These are phyloP conservation scores for Endomychus coccineus DNA, from an alignment of 2,888 invertebrate genomes.

Conservation along the genomic window DNA sequence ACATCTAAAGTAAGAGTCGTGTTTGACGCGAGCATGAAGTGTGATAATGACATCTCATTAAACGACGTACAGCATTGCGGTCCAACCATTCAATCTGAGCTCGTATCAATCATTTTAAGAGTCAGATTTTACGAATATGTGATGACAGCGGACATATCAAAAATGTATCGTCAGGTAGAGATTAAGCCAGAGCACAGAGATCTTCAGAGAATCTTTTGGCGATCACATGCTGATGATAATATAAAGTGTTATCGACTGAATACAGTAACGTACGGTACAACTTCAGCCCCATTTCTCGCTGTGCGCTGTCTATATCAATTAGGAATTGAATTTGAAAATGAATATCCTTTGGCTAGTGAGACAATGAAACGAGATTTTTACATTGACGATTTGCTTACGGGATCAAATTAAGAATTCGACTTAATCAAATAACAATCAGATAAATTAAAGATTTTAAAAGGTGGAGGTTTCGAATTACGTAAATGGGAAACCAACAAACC, in stretches of 20 bases:
- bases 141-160: background rate
- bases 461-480: too few species aligned
- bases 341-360: conserved; percentile 2
- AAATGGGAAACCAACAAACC: too few species aligned
- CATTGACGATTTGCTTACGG: conserved; percentile 4
- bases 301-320: conserved; percentile 1
- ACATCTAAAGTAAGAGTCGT: background rate
- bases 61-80: background rate
- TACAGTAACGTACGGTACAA: conserved; percentile 1
- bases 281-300: background rate
- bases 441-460: too few species aligned
- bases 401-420: background rate
- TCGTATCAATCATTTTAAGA: background rate
- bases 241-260: background rate
- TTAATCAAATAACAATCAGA: too few species aligned
- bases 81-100: background rate
- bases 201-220: background rate
- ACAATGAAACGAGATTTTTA: conserved; percentile 1
- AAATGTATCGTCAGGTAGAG: background rate
- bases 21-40: conserved; percentile 2
- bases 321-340: background rate
- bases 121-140: conserved; percentile 1
- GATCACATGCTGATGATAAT: background rate
- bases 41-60: background rate
- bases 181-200: background rate